A percentile compares a stretch with the other conserved stretches of the same genome.
phyloP scores from a whole-genome alignment of 2,888 invertebrate species.

The Nemotelus pantherinus region DNA sequence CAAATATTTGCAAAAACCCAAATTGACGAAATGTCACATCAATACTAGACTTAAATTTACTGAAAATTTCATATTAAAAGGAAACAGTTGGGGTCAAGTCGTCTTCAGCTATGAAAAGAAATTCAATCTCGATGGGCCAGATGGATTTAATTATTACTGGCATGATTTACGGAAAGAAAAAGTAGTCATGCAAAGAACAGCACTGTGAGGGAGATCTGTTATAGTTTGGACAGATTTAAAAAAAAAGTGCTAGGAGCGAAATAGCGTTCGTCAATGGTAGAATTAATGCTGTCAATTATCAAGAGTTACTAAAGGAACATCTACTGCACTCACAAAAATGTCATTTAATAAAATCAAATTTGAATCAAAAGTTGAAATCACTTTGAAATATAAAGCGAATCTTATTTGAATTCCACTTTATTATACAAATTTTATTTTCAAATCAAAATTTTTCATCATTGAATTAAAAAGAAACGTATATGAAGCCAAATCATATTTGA shows the following conservation, averaged over 20 bases:
- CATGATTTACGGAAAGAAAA: conserved; percentile 40
- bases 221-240: conserved; percentile 46
- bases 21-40: conserved; percentile 18
- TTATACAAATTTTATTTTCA: too few relatives aligned
- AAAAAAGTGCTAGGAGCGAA: background rate
- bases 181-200: conserved; percentile 10
- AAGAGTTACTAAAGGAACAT: conserved; percentile 1
- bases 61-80: conserved; percentile 9
- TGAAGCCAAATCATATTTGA: too few relatives aligned
- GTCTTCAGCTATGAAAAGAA: conserved; percentile 39
- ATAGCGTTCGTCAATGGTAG: conserved; percentile 14
- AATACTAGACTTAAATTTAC: conserved; percentile 42
- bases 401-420: too few relatives aligned
- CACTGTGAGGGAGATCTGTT: background rate
- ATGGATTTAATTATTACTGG: conserved; percentile 47
- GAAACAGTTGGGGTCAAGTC: conserved; percentile 26
- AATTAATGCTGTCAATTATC: conserved; percentile 9
- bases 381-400: too few relatives aligned
- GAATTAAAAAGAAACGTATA: too few relatives aligned
- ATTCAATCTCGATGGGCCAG: conserved; percentile 46
- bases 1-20: conserved; percentile 26
- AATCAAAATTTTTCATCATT: too few relatives aligned
- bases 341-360: too few relatives aligned
- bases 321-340: too few relatives aligned
- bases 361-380: too few relatives aligned